Evolutionary conservation across 2,113 vertebrate species (phyloP).

Genomic region (Anolis sagrei): DNA sequence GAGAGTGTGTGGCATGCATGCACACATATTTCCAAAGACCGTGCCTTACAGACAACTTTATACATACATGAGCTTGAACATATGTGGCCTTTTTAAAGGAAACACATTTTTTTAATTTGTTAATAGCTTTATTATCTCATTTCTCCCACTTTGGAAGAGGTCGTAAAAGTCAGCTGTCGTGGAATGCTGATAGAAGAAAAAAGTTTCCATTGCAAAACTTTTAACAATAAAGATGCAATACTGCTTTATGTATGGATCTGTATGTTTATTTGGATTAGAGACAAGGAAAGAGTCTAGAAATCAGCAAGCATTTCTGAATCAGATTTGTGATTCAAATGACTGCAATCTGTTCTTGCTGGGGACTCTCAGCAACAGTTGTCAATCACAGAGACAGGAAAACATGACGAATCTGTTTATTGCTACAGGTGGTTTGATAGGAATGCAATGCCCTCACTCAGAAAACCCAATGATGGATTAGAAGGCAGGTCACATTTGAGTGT

Average conservation of each 20-base stretch:
- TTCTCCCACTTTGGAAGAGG: background rate
- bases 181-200: background rate
- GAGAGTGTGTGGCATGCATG: too few species aligned
- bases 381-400: constrained; percentile 8
- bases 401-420: background rate
- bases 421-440: background rate
- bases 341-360: background rate
- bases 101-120: background rate
- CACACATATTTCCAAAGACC: background rate
- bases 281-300: background rate
- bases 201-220: background rate
- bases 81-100: background rate
- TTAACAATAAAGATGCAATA: background rate
- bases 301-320: background rate
- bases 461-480: background rate
- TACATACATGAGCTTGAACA: background rate
- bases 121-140: background rate
- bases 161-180: background rate
- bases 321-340: constrained; percentile 16
- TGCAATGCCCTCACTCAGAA: background rate
- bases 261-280: background rate
- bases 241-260: background rate
- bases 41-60: background rate
- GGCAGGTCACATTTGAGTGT: background rate
- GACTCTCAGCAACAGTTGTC: constrained; percentile 2